Base-by-base conservation (phyloP, 2,113 vertebrate genomes). In the Alectura lathami region DNA sequence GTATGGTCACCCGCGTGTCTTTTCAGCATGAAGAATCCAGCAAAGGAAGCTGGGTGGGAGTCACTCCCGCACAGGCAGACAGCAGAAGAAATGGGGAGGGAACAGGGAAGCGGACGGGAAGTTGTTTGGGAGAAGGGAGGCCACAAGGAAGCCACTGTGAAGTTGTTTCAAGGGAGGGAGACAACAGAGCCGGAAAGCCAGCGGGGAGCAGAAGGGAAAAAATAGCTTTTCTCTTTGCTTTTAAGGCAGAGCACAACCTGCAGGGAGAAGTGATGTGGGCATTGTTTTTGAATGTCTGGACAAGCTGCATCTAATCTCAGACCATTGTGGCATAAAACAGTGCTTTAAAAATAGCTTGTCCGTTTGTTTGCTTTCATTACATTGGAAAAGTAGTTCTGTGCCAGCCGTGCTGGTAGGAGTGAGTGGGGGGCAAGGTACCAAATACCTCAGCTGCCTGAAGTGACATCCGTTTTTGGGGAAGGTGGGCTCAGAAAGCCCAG, bases 131-230 rank as follows among this genome's bases (percentile, higher is more conserved):
- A 96, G 88, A 96, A 96, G 89, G 89, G 92, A 96, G 91, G 94
- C 89, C 84, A 62, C 21, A 8, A 95, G 93, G 93, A 94, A 96
- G 94, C 91, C 85, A 81, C 89, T 88, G 78, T 96, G 93, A 96
- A 93, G 91, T 93, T 97, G 88, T 94, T 97, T 97, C 91, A 92
- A 90, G 93, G 89, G 88, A 95, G 78, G 72, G 78, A 93, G 95
- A 91, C 94, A 92, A 86, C 78, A 93, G 91, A 92, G 84, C 94
- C 94, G 96, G 96, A 97, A 96, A 96, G 90, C 73, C 93, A 92
- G 91, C 91, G 26, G 86, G 95, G 94, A 95, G 93, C 89, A 92
- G 85, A 89, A 93, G 82, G 94, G 93, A 94, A 94, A 96, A 95
- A 96, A 96, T 92, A 96, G 86, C 83, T 89, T 92, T 96, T 89